Evolutionary conservation across 2,888 invertebrate species (phyloP).

Genomic region (Metalampra italica): DNA sequence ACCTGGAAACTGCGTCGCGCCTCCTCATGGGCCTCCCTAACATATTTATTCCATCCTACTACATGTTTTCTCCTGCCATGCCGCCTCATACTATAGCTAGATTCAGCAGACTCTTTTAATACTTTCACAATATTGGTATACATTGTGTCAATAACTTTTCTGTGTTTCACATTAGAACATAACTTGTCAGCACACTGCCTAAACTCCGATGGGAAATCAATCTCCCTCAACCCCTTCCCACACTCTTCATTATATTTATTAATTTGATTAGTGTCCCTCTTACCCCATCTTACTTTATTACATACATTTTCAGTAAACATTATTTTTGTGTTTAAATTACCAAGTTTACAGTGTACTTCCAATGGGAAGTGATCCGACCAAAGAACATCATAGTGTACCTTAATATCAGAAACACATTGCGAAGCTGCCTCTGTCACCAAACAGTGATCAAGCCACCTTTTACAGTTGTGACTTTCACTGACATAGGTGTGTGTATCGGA

Average conservation of each 20-base stretch:
- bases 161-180: too few species aligned
- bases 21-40: too few species aligned
- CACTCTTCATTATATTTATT: not conserved
- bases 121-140: too few species aligned
- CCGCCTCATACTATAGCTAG: too few species aligned
- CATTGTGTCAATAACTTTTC: too few species aligned
- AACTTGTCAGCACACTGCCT: too few species aligned
- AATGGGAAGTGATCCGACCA: constrained; percentile 1
- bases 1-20: too few species aligned
- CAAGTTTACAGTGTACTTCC: not conserved
- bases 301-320: not conserved
- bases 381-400: not conserved
- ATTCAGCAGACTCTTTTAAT: too few species aligned
- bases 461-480: constrained; percentile 11
- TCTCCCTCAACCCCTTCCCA: not conserved
- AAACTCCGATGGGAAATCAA: not conserved
- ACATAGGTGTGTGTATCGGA: constrained; percentile 16
- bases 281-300: not conserved
- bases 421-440: not conserved
- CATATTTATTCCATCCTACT: too few species aligned
- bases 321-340: not conserved
- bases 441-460: not conserved
- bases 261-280: not conserved
- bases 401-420: not conserved
- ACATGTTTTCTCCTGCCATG: too few species aligned